Conservation (phyloP, 2,797 vertebrate genomes). For the Enteromius unitaeniatus region DNA sequence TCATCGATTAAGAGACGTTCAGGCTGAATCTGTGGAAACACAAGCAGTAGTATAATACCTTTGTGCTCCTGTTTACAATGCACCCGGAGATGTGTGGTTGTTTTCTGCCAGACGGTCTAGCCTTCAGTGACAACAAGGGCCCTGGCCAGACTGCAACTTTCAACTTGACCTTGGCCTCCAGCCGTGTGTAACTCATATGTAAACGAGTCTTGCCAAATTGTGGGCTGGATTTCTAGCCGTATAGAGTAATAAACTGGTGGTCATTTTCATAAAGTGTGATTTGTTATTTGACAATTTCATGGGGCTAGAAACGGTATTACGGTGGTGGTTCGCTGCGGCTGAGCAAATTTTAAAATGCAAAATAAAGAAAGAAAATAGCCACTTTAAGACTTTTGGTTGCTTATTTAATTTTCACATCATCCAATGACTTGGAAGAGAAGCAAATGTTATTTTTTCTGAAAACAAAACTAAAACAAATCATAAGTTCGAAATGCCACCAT, state of each 20-base stretch:
- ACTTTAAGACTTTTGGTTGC: background rate
- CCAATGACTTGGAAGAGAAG: background rate
- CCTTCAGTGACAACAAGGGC: conserved; percentile 74
- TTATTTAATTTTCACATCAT: background rate
- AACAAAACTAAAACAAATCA: background rate
- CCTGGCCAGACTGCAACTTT: conserved; percentile 87
- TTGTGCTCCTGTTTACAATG: conserved; percentile 57
- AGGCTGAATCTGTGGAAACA: conserved; percentile 25
- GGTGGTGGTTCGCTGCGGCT: background rate
- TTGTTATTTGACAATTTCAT: conserved; percentile 21
- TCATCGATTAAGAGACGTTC: conserved; percentile 16
- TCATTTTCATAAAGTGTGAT: conserved; percentile 38
- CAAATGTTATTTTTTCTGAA: background rate
- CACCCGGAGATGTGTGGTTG: conserved; percentile 50
- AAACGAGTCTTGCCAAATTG: conserved; percentile 75
- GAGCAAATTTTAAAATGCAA: background rate
- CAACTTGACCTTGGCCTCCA: conserved; percentile 99
- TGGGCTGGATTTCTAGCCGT: conserved; percentile 52
- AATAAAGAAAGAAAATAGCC: background rate
- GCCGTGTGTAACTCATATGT: conserved; percentile 76
- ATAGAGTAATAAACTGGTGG: conserved; percentile 24
- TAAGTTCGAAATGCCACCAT: background rate
- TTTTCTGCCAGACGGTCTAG: conserved; percentile 65
- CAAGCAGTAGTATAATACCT: conserved; percentile 37
- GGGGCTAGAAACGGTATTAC: conserved; percentile 10